Evolutionary conservation across 2,113 vertebrate species (phyloP).

Genomic region (Eidolon helvum): DNA sequence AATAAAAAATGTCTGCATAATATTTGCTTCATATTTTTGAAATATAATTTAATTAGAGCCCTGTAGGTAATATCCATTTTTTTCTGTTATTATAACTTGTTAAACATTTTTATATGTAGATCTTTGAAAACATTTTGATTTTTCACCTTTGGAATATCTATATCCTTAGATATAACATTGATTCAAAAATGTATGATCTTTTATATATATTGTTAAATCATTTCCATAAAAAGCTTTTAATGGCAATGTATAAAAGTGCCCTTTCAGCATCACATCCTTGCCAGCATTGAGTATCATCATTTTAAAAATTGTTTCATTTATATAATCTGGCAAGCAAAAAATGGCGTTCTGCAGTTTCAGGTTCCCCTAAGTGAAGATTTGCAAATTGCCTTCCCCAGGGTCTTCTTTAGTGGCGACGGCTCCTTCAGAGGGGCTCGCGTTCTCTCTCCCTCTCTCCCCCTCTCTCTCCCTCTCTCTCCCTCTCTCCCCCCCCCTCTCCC

Average conservation of each 20-base stretch:
- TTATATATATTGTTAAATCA: background rate
- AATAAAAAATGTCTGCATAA: conserved; percentile 9
- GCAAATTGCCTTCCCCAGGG: background rate
- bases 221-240: background rate
- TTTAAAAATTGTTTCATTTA: background rate
- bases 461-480: no score
- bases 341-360: background rate
- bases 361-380: background rate
- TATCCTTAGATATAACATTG: background rate
- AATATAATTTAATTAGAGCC: background rate
- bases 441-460: no score
- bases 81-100: background rate
- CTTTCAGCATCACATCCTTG: background rate
- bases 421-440: background rate
- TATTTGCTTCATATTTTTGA: background rate
- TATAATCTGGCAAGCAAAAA: background rate
- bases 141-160: background rate
- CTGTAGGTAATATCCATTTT: background rate
- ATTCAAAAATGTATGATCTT: background rate
- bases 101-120: background rate
- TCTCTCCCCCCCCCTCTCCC: background rate
- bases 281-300: background rate
- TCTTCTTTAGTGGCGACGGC: background rate
- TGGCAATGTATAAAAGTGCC: background rate
- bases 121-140: background rate